These are phyloP conservation scores for Cryptocephalus primarius DNA, from an alignment of 2,888 invertebrate genomes.

Conservation along the genomic window DNA sequence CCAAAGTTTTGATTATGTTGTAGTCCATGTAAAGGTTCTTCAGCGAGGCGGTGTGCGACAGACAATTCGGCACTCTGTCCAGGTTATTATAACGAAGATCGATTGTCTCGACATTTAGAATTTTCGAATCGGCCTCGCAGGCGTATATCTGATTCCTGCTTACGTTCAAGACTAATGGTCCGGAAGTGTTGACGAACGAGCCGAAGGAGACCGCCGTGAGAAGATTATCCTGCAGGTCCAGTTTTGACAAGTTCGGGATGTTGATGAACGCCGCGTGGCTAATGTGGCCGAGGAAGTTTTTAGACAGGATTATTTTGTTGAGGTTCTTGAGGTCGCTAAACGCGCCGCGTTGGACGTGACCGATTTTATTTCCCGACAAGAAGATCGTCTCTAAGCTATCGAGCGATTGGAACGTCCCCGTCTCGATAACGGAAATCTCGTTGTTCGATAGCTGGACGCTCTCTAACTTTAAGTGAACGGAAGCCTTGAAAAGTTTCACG, in stretches of 20 bases:
- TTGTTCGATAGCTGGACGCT: constrained; percentile 78
- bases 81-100: constrained; percentile 62
- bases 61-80: constrained; percentile 54
- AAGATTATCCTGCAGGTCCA: constrained; percentile 74
- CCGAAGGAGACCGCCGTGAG: constrained; percentile 57
- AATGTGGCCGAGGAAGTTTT: constrained; percentile 67
- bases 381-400: constrained; percentile 63
- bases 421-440: constrained; percentile 55
- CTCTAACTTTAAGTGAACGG: constrained; percentile 58
- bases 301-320: constrained; percentile 70
- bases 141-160: constrained; percentile 55
- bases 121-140: constrained; percentile 38
- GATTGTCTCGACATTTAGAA: constrained; percentile 53
- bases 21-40: constrained; percentile 60
- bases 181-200: constrained; percentile 58
- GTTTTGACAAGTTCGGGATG: constrained; percentile 61
- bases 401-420: constrained; percentile 49
- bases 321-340: constrained; percentile 71
- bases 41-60: constrained; percentile 53
- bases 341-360: constrained; percentile 55
- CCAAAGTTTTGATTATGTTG: constrained; percentile 60
- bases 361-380: constrained; percentile 68
- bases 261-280: constrained; percentile 63
- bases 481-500: constrained; percentile 54
- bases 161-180: constrained; percentile 63